These are phyloP conservation scores for Nettapus auritus DNA, from an alignment of 2,113 vertebrate species.

Conservation along the genomic window DNA sequence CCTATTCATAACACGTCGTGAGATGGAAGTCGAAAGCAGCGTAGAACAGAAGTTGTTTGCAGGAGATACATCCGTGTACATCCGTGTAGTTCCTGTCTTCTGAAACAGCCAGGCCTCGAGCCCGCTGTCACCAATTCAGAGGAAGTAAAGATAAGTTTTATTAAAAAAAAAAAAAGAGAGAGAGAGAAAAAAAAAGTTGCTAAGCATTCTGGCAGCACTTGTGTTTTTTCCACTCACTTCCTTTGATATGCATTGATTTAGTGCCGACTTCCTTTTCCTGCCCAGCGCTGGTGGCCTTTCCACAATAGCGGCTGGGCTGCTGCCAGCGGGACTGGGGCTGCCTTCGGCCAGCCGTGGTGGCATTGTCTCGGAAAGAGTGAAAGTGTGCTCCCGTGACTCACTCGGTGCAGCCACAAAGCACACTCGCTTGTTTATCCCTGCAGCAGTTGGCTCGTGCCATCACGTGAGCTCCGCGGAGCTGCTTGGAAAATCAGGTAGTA, in stretches of 20 bases:
- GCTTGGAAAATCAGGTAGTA: background rate
- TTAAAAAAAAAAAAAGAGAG: background rate
- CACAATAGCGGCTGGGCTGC: slow-evolving; percentile 82
- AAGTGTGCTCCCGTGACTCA: slow-evolving; percentile 32
- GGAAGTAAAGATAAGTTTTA: slow-evolving; percentile 10
- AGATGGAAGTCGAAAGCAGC: background rate
- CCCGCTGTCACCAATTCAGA: background rate
- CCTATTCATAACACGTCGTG: accelerated
- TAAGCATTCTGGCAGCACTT: slow-evolving; percentile 71
- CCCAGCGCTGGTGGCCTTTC: slow-evolving; percentile 78
- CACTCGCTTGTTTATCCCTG: background rate
- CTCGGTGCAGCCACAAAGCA: background rate
- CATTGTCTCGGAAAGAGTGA: slow-evolving; percentile 76
- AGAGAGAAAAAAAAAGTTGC: background rate
- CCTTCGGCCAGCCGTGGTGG: slow-evolving; percentile 1
- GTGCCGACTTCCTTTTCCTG: slow-evolving; percentile 94
- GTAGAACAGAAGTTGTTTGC: background rate
- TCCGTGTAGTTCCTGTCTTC: background rate
- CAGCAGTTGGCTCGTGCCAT: background rate
- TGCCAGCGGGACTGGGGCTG: slow-evolving; percentile 80
- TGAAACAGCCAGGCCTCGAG: background rate
- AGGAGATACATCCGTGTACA: background rate
- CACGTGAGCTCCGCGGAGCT: background rate
- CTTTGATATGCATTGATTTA: slow-evolving; percentile 86
- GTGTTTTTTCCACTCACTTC: slow-evolving; percentile 87